Evolutionary conservation across 2,797 vertebrate species (phyloP).

Genomic region (Ceryle rudis): DNA sequence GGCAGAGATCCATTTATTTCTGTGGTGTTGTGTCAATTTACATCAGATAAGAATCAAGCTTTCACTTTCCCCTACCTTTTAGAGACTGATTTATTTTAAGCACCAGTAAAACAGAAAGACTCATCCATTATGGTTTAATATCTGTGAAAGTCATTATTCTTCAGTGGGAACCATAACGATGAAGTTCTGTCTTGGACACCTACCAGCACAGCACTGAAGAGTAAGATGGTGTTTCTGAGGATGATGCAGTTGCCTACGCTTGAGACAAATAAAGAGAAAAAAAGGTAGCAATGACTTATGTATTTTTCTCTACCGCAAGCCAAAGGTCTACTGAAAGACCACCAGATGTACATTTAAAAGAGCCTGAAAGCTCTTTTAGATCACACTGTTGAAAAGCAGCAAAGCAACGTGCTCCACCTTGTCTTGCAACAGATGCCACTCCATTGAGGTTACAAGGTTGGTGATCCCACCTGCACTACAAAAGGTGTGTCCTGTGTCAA

Average conservation of each 20-base stretch:
- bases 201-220: background rate
- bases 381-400: background rate
- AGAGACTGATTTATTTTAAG: constrained; percentile 40
- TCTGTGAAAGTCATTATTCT: constrained; percentile 18
- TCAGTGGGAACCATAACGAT: background rate
- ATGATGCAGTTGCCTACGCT: rapidly evolving
- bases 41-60: constrained; percentile 26
- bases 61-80: constrained; percentile 35
- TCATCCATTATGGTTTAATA: background rate
- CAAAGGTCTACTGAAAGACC: background rate
- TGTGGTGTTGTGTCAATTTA: background rate
- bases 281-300: background rate
- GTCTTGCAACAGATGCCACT: background rate
- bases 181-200: background rate
- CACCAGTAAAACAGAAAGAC: constrained; percentile 8
- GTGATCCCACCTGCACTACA: background rate
- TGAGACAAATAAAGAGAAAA: background rate
- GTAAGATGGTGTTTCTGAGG: background rate
- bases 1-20: constrained; percentile 46
- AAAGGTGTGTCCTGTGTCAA: background rate
- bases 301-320: background rate
- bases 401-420: background rate
- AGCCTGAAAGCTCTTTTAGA: background rate
- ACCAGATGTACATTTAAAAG: background rate
- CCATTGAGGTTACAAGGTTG: background rate